Conservation (phyloP, 2,888 invertebrate genomes). For the Drosophila austrosaltans region DNA sequence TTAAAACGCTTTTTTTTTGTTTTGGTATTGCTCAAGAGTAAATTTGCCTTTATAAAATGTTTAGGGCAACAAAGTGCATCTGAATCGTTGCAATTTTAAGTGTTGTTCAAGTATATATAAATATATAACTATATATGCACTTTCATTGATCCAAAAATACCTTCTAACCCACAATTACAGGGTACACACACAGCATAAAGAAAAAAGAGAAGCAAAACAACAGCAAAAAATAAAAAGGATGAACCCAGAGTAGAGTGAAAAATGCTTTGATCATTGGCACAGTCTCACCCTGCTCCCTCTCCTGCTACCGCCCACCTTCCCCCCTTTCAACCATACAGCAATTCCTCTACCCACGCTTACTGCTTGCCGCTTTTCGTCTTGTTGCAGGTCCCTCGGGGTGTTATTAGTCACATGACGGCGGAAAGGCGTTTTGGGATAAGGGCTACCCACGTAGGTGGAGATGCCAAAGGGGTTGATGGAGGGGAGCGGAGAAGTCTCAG, state of each 20-base stretch:
- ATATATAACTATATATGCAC: not conserved
- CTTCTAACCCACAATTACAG: not conserved
- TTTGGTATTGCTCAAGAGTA: too few relatives aligned
- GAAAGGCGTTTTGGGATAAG: conserved; percentile 33
- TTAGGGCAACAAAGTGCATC: too few relatives aligned
- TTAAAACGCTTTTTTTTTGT: too few relatives aligned
- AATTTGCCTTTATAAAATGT: too few relatives aligned
- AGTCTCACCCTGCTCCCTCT: not conserved
- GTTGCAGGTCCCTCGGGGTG: conserved; percentile 74
- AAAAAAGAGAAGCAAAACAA: not conserved
- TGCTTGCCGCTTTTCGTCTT: conserved; percentile 26
- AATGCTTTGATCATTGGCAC: conserved; percentile 74
- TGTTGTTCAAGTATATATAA: not conserved
- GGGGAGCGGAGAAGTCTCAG: not conserved
- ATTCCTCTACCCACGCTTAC: conserved; percentile 28
- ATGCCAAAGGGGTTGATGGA: conserved; percentile 9
- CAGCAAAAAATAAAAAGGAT: conserved; percentile 30
- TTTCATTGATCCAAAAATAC: not conserved
- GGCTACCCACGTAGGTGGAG: not conserved
- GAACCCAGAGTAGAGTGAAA: conserved; percentile 54
- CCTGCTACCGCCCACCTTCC: conserved; percentile 22
- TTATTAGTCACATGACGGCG: conserved; percentile 79
- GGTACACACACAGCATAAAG: not conserved
- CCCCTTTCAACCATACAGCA: not conserved
- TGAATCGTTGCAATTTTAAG: not conserved